These are phyloP conservation scores for Chrysochloris asiatica DNA, from an alignment of 2,113 vertebrate species.

Conservation along the genomic window DNA sequence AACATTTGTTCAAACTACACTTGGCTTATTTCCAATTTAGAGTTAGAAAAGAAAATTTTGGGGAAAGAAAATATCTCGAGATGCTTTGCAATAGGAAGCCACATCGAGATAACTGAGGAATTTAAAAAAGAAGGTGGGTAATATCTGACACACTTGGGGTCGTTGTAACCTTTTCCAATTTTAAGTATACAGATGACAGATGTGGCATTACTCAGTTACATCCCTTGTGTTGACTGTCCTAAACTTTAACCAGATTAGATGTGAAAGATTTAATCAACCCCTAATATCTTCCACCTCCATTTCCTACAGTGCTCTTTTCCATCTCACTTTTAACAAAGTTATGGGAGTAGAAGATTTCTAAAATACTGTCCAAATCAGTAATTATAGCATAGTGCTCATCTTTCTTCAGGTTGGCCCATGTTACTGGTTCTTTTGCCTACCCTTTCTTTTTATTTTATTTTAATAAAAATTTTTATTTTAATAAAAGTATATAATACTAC, in stretches of 20 bases:
- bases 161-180: not conserved
- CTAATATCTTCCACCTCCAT: fast-evolving
- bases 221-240: not conserved
- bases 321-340: not conserved
- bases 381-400: not conserved
- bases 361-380: not conserved
- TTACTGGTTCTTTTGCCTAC: not conserved
- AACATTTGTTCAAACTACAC: not conserved
- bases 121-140: not conserved
- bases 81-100: conserved; percentile 1
- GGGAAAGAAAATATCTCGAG: not conserved
- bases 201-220: not conserved
- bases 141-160: not conserved
- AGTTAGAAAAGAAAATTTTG: not conserved
- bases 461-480: too few species aligned
- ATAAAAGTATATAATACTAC: too few species aligned
- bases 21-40: conserved; percentile 38
- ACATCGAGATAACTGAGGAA: not conserved
- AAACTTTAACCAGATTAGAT: not conserved
- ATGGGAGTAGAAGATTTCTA: not conserved
- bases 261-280: not conserved
- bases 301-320: not conserved
- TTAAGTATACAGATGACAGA: not conserved
- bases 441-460: not conserved
- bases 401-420: not conserved